These are phyloP conservation scores for Plectrocnemia conspersa DNA, from an alignment of 1,140 invertebrate genomes.

Conservation along the genomic window DNA sequence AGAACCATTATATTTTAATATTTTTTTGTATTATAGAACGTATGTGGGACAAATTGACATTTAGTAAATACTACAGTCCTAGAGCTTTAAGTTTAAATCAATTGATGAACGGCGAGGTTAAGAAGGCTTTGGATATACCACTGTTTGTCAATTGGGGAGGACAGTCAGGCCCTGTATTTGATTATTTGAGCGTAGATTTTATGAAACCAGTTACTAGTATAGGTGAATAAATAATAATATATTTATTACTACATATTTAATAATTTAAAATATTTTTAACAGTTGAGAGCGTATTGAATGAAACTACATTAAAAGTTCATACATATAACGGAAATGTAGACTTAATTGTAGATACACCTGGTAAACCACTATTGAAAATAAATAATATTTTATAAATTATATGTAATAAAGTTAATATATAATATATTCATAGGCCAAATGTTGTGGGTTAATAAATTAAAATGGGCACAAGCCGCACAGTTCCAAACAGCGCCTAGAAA, in stretches of 20 bases:
- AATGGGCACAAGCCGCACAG: slow-evolving; percentile 54
- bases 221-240: slow-evolving; percentile 45
- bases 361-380: slow-evolving; percentile 22
- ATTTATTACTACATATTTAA: background rate
- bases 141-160: slow-evolving; percentile 58
- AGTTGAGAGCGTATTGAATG: slow-evolving; percentile 40
- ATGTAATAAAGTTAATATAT: background rate
- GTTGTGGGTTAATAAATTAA: slow-evolving; percentile 66
- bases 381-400: background rate
- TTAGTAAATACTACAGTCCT: slow-evolving; percentile 33
- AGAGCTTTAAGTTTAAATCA: slow-evolving; percentile 38
- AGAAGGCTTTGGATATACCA: slow-evolving; percentile 59
- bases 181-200: slow-evolving; percentile 62
- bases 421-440: slow-evolving; percentile 9
- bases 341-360: slow-evolving; percentile 39
- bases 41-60: slow-evolving; percentile 23
- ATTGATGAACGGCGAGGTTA: slow-evolving; percentile 71
- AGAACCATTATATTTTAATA: background rate
- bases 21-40: slow-evolving; percentile 16
- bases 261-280: slow-evolving; percentile 27
- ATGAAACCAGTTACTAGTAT: slow-evolving; percentile 77
- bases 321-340: slow-evolving; percentile 40
- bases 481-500: slow-evolving; percentile 53
- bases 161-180: slow-evolving; percentile 61
- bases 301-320: slow-evolving; percentile 38